Evolutionary conservation across 2,888 invertebrate species (phyloP).

Genomic region (Heterodera filipjevi): DNA sequence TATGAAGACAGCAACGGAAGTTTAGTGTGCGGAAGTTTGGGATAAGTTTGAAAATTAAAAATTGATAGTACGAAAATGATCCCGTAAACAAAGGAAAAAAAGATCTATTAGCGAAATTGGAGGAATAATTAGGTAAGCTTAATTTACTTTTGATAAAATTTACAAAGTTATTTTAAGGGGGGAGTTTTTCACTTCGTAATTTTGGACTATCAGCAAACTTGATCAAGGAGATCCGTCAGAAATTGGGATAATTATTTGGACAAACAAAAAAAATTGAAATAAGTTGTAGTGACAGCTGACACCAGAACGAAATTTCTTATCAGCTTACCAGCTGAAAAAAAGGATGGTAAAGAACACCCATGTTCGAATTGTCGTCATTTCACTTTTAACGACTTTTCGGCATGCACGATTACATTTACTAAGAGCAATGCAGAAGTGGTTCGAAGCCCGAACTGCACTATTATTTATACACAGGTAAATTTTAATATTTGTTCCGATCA

Average conservation of each 20-base stretch:
- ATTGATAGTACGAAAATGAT: background rate
- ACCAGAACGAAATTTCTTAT: background rate
- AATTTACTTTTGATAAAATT: background rate
- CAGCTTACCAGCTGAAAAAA: background rate
- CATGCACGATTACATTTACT: conserved; percentile 16
- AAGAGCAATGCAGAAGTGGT: conserved; percentile 14
- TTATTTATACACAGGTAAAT: conserved; percentile 19
- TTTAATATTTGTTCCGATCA: background rate
- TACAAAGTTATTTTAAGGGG: background rate
- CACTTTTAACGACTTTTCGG: conserved; percentile 25
- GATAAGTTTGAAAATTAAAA: background rate
- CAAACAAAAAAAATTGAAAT: conserved; percentile 20
- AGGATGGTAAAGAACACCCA: conserved; percentile 19
- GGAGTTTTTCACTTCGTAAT: conserved; percentile 26
- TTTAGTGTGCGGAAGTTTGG: background rate
- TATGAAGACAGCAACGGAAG: background rate
- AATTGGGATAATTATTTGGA: background rate
- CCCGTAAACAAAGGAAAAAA: conserved; percentile 3
- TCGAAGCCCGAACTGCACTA: background rate
- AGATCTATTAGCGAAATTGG: background rate
- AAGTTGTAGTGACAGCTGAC: background rate
- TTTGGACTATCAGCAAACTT: background rate
- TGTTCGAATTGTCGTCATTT: background rate
- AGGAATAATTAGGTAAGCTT: background rate
- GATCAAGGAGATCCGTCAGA: background rate